Evolutionary conservation across 2,888 invertebrate genomes (phyloP), one percentile per base, ranked within the genome.

Genomic region (Linnaemya tessellans): DNA sequence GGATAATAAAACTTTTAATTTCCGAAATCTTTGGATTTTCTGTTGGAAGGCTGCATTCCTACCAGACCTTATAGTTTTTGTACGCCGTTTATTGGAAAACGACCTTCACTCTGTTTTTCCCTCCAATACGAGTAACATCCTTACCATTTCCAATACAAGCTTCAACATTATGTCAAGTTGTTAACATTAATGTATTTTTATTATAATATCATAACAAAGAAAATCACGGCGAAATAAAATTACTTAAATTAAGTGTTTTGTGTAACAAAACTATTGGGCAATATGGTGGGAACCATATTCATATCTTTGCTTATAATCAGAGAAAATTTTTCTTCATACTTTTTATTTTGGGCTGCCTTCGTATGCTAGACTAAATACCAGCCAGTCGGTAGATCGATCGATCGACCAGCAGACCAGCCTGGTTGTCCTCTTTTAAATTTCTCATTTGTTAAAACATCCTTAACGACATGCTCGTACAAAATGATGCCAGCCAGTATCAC

Each of bases 231-330:
- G 41, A 51, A 70, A 60, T 35, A 58, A 71, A 71, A 71, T 58
- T 58, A 41, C 60, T 58, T 46, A 68, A 68, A 68, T 60, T 58
- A 22, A 49, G 56, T 38, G 1, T 20, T 15, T 20, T 18, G 1
- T 64, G 9, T 11, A 15, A 30, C 2, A 22, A 22, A 18, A 49
- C 30, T 5, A 38, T 5, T 15, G 13, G 7, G 20, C 25, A 77
- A 58, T 60, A 85, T 87, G 84, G 87, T 90, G 90, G 91, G 90
- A 90, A 90, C 91, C 88, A 89, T 89, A 89, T 89, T 88, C 90
- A 91, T 90, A 90, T 90, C 90, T 80, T 43, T 25, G 0, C 11
- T 60, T 70, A 77, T 77, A 86, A 86, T 86, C 86, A 80, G 73
- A 30, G 38, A 70, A 84, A 86, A 86, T 80, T 78, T 70, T 78